Conservation (phyloP, 2,888 invertebrate genomes). For the Drosophila diplacantha region DNA sequence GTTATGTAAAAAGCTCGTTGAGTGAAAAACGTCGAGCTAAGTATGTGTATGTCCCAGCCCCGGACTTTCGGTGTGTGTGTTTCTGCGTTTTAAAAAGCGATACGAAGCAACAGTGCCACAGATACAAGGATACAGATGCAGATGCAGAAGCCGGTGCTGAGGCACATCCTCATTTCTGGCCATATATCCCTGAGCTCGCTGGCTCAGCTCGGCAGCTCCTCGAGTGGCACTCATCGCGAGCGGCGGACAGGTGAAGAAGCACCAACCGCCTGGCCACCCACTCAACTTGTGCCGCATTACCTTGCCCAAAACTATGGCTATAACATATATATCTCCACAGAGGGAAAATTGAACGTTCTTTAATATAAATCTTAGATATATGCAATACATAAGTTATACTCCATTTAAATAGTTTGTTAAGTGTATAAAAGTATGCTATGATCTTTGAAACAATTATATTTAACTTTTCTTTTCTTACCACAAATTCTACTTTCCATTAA, state of each 20-base stretch:
- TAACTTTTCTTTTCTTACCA: no score
- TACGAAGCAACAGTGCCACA: constrained; percentile 46
- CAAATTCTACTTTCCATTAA: no score
- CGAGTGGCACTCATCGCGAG: constrained; percentile 69
- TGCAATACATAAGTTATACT: no score
- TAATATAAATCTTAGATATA: background rate
- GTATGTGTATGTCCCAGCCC: constrained; percentile 49
- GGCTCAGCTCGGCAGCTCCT: constrained; percentile 54
- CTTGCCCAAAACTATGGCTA: constrained; percentile 53
- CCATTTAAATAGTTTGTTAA: background rate
- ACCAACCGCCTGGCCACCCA: constrained; percentile 15
- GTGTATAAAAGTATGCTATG: background rate
- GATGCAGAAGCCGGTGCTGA: constrained; percentile 1
- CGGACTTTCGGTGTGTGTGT: constrained; percentile 34
- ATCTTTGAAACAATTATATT: background rate
- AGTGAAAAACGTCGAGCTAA: constrained; percentile 72
- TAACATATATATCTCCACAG: background rate
- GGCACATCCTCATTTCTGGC: constrained; percentile 3
- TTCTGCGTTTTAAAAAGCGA: constrained; percentile 46
- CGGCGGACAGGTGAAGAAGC: constrained; percentile 45
- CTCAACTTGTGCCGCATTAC: constrained; percentile 46
- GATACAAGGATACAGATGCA: constrained; percentile 14
- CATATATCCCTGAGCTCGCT: constrained; percentile 30
- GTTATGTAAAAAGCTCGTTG: constrained; percentile 66
- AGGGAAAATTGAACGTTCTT: accelerated